Conservation (phyloP, 2,797 vertebrate genomes). For the Hoplostethus atlanticus region DNA sequence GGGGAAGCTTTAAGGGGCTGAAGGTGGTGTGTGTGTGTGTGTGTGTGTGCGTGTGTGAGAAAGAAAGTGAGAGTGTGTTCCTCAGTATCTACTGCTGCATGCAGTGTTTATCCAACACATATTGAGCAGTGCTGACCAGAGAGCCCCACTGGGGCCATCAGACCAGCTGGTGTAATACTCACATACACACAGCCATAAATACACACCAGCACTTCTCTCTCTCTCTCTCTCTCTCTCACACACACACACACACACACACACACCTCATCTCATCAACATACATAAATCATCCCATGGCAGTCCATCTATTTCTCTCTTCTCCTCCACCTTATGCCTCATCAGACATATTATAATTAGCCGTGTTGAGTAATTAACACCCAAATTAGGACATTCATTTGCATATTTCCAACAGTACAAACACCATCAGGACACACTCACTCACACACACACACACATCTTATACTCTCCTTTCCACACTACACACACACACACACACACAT, state of each 20-base stretch:
- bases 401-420: conserved; percentile 49
- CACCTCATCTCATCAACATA: conserved; percentile 31
- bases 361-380: conserved; percentile 83
- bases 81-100: conserved; percentile 62
- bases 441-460: background rate
- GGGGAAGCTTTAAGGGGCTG: conserved; percentile 16
- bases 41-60: conserved; percentile 10
- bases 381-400: conserved; percentile 81
- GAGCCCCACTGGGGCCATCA: conserved; percentile 71
- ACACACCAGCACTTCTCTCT: conserved; percentile 35
- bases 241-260: conserved; percentile 13
- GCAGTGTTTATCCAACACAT: conserved; percentile 80
- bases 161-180: conserved; percentile 78
- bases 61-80: conserved; percentile 16
- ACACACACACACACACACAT: background rate
- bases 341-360: conserved; percentile 81
- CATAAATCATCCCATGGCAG: conserved; percentile 60
- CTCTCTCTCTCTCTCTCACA: conserved; percentile 3
- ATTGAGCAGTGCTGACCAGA: conserved; percentile 79
- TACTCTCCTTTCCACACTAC: background rate
- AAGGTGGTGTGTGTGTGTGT: conserved; percentile 12
- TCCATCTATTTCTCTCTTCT: conserved; percentile 50
- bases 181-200: conserved; percentile 49
- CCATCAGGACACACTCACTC: conserved; percentile 1
- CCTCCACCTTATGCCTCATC: conserved; percentile 76